Conservation (phyloP, 1,140 invertebrate species). For the Cylas formicarius region DNA sequence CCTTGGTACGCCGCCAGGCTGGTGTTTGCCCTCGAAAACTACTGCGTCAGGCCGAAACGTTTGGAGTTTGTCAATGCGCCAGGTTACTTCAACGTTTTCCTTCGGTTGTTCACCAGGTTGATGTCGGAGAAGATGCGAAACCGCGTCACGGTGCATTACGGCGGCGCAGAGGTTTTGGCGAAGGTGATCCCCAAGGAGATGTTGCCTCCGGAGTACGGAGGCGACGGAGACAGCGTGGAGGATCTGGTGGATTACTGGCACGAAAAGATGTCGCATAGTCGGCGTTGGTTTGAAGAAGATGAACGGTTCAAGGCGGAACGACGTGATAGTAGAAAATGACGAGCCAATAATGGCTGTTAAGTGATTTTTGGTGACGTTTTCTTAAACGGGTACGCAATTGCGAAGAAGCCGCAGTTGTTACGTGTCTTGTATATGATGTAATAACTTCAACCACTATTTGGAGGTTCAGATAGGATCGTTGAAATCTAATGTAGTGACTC, state of each 20-base stretch:
- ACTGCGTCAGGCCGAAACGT: slow-evolving; percentile 59
- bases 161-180: slow-evolving; percentile 39
- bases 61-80: slow-evolving; percentile 68
- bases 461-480: too few relatives aligned
- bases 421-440: too few relatives aligned
- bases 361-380: too few relatives aligned
- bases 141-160: slow-evolving; percentile 49
- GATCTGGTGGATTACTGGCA: slow-evolving; percentile 53
- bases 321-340: too few relatives aligned
- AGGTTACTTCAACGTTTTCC: slow-evolving; percentile 55
- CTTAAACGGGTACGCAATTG: too few relatives aligned
- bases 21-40: slow-evolving; percentile 61
- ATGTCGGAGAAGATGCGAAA: slow-evolving; percentile 60
- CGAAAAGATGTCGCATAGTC: slow-evolving; percentile 42
- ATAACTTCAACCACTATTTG: too few relatives aligned
- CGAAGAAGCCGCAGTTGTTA: too few relatives aligned
- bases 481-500: too few relatives aligned
- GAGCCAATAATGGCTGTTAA: too few relatives aligned
- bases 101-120: slow-evolving; percentile 62
- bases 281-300: slow-evolving; percentile 51
- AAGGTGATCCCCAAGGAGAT: slow-evolving; percentile 44
- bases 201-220: slow-evolving; percentile 56
- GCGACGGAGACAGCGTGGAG: slow-evolving; percentile 45
- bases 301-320: slow-evolving; percentile 47
- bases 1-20: slow-evolving; percentile 50